These are phyloP conservation scores for Lepilemur ruficaudatus DNA, from an alignment of 2,797 vertebrate species.

Conservation along the genomic window DNA sequence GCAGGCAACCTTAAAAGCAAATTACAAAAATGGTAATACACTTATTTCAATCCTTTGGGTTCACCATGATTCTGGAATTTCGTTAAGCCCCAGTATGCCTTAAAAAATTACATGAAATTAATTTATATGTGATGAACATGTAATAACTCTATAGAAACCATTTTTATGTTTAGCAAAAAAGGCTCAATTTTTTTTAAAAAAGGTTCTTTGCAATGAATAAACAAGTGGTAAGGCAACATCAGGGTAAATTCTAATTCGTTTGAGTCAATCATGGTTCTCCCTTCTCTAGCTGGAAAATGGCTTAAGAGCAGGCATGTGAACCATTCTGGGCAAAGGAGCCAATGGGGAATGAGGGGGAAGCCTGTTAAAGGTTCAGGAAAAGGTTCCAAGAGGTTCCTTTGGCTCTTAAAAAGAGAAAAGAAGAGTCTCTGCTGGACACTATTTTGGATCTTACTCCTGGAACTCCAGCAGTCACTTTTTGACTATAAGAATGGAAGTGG, in stretches of 20 bases:
- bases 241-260: neutral
- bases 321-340: neutral
- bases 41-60: neutral
- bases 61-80: slow-evolving; percentile 18
- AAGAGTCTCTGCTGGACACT: neutral
- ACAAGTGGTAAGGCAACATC: neutral
- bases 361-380: neutral
- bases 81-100: neutral
- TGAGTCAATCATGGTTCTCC: neutral
- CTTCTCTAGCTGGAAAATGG: neutral
- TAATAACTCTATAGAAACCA: slow-evolving; percentile 1
- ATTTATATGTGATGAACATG: neutral
- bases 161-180: slow-evolving; percentile 53
- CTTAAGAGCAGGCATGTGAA: neutral
- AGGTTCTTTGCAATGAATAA: slow-evolving; percentile 18
- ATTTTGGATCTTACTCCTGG: neutral
- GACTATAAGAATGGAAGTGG: neutral
- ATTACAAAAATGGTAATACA: neutral
- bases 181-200: neutral
- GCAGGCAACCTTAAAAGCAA: slow-evolving; percentile 35
- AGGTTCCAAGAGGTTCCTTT: neutral
- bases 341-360: neutral
- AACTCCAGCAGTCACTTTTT: neutral
- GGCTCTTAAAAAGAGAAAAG: slow-evolving; percentile 2
- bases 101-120: neutral